Base-by-base conservation (phyloP, 1,140 invertebrate genomes). In the Bombus soroeensis region DNA sequence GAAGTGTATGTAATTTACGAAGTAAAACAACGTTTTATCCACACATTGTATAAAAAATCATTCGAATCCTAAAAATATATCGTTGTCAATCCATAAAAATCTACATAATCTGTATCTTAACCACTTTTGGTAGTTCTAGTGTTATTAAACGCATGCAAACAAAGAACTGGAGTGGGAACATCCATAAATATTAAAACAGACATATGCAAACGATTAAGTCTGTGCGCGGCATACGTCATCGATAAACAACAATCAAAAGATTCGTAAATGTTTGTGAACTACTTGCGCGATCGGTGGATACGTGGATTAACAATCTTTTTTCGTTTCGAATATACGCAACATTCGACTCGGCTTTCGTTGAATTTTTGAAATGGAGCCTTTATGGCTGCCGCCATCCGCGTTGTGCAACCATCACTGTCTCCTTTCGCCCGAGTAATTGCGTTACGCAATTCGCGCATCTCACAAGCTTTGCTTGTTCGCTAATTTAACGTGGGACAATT, bases 391-490 rank as follows among this genome's bases (percentile, higher is more conserved):
- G 28, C 34, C 28, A 62, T 62, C 81, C 28, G 6, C 37, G 64
- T 83, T 83, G n/a, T 34, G 74, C 81, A 83, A 83, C n/a, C 34
- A 47, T 32, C n/a, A 22, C 41, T 78, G 43, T 83, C 73, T 43
- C 43, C 43, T 64, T 39, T 75, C 73, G 43, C 32, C n/a, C 57
- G 18, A 75, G 81, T 83, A 83, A 83, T 78, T 83, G 62, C 81
- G 74, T 83, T 83, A 78, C 81, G 74, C 74, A 83, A 83, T 78
- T 70, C 64, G 43, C 74, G 81, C 81, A 59, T 75, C 72, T 74
- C 43, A 62, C 71, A 1, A 43, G 47, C 41, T 32, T 70, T 22
- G 41, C 62, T 39, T 66, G 43, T 41, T 78, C 62, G 47, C 53
- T 74, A 76, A 83, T 83, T 83, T 32, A 66, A 34, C 59, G 37